Evolutionary conservation across 2,797 vertebrate species (phyloP).

Genomic region (Syngnathus rostellatus): DNA sequence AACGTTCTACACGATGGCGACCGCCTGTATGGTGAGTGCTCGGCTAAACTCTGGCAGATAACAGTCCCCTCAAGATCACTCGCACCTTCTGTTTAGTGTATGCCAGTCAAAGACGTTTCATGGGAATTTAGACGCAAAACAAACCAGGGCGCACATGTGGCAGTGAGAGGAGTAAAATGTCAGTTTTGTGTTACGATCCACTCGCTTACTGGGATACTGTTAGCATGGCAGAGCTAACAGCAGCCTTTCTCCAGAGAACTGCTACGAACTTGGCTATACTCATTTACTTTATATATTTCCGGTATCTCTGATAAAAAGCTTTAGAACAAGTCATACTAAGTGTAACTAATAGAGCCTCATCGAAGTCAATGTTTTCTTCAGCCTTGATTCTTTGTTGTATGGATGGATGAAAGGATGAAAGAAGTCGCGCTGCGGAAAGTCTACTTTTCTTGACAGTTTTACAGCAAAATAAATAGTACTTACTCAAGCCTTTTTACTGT

Average conservation of each 20-base stretch:
- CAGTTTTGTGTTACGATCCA: not conserved
- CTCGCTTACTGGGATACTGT: not conserved
- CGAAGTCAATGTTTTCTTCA: too few relatives aligned
- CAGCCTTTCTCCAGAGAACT: not conserved
- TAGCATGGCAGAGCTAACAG: not conserved
- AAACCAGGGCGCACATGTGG: not conserved
- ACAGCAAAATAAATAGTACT: too few relatives aligned
- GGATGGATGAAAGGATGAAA: too few relatives aligned
- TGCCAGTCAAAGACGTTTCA: not conserved
- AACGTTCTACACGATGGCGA: slow-evolving; percentile 86
- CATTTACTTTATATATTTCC: too few relatives aligned
- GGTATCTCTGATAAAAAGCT: too few relatives aligned
- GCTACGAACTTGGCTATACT: not conserved
- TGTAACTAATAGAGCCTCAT: too few relatives aligned
- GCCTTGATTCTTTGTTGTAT: too few relatives aligned
- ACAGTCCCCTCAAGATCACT: not conserved
- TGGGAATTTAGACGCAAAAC: not conserved
- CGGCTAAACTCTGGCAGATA: not conserved
- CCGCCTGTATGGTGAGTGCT: slow-evolving; percentile 86
- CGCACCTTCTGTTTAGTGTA: not conserved
- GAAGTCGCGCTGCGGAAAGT: too few relatives aligned
- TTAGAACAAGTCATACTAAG: too few relatives aligned
- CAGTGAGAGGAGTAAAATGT: not conserved
- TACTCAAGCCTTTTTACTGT: too few relatives aligned
- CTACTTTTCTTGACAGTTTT: too few relatives aligned